Percentiles rank a stretch among this genome's conserved stretches.
Conservation (phyloP, 1,140 invertebrate genomes). For the Thereuonema tuberculata region DNA sequence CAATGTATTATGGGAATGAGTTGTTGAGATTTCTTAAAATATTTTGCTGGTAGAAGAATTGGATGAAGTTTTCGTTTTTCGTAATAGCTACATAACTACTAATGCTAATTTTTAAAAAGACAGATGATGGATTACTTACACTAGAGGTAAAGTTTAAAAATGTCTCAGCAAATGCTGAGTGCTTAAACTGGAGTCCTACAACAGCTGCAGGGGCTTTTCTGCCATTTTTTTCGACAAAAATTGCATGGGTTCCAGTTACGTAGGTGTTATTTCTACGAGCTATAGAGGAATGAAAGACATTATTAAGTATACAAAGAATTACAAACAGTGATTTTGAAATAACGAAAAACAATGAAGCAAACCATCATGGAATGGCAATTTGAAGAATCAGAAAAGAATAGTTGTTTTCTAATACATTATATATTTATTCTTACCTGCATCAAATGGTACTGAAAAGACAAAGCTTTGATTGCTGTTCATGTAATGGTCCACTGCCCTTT, state of each 20-base stretch:
- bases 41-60: too few relatives aligned
- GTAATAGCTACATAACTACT: too few relatives aligned
- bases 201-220: conserved; percentile 76
- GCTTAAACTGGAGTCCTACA: conserved; percentile 71
- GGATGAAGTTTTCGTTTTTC: too few relatives aligned
- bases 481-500: conserved; percentile 80
- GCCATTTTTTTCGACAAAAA: conserved; percentile 52
- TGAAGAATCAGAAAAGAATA: too few relatives aligned
- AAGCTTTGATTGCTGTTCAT: conserved; percentile 71
- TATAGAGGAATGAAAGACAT: not conserved
- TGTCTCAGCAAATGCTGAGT: conserved; percentile 48
- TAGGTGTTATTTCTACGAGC: conserved; percentile 43
- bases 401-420: too few relatives aligned
- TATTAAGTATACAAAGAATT: not conserved
- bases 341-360: not conserved
- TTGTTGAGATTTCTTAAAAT: too few relatives aligned
- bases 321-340: not conserved
- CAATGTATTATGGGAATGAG: too few relatives aligned
- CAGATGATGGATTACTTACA: too few relatives aligned
- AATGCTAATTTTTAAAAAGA: too few relatives aligned
- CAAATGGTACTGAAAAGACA: conserved; percentile 79
- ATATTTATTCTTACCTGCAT: conserved; percentile 54
- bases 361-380: too few relatives aligned
- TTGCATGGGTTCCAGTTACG: conserved; percentile 76
- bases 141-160: conserved; percentile 3